Percentiles rank a stretch among this genome's conserved stretches.
phyloP scores from a whole-genome alignment of 2,113 vertebrate species.

The Sminthopsis crassicaudata region DNA sequence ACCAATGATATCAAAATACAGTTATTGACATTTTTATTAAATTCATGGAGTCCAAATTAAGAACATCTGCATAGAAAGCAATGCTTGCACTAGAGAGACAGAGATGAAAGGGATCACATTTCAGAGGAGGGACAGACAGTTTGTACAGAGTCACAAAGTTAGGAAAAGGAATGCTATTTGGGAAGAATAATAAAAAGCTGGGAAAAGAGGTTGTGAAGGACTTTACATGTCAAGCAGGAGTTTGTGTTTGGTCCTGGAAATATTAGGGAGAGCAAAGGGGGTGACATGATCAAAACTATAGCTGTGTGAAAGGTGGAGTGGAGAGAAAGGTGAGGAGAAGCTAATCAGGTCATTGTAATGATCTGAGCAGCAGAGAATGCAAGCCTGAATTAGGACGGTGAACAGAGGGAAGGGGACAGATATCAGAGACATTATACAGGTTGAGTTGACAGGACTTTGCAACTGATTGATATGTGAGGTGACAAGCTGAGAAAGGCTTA shows the following conservation, averaged over 20 bases:
- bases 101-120: background rate
- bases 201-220: background rate
- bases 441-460: background rate
- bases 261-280: background rate
- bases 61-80: background rate
- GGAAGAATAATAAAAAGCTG: background rate
- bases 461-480: background rate
- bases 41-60: background rate
- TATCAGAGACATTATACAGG: background rate
- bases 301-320: background rate
- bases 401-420: background rate
- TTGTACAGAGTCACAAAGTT: background rate
- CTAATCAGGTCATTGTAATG: background rate
- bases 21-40: background rate
- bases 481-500: background rate
- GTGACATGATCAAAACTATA: background rate
- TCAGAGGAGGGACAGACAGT: background rate
- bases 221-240: background rate
- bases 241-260: background rate
- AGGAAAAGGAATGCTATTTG: background rate
- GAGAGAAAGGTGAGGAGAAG: background rate
- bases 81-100: background rate
- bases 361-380: background rate
- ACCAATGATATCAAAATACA: background rate
- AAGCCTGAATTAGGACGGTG: background rate